phyloP scores from a whole-genome alignment of 2,113 vertebrate genomes.

The Brienomyrus longianalis region DNA sequence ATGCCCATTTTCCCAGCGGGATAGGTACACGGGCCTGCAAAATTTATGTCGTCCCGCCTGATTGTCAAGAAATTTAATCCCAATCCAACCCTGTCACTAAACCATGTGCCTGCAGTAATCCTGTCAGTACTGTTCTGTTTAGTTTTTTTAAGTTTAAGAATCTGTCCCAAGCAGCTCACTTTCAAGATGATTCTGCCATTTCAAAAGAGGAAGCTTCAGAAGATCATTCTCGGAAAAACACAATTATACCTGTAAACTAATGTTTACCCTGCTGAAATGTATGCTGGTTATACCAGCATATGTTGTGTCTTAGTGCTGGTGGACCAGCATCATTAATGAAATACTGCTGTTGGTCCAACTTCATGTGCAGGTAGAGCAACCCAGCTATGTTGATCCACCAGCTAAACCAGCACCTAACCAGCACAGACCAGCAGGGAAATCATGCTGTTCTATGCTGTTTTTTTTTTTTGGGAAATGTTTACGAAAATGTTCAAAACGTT shows the following conservation, averaged over 20 bases:
- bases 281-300: not conserved
- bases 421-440: not conserved
- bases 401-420: not conserved
- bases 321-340: not conserved
- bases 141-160: not conserved
- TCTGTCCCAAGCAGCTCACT: not conserved
- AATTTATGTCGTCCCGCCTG: not conserved
- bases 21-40: not conserved
- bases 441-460: not conserved
- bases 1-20: not conserved
- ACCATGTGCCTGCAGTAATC: not conserved
- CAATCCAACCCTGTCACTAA: not conserved
- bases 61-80: not conserved
- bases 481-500: not conserved
- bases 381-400: not conserved
- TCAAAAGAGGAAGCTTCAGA: not conserved
- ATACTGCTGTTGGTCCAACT: not conserved
- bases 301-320: not conserved
- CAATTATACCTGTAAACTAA: not conserved
- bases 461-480: not conserved
- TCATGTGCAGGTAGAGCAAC: not conserved
- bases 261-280: not conserved
- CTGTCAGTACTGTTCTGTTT: not conserved
- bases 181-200: not conserved
- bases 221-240: not conserved